Conservation (phyloP, 2,113 vertebrate genomes). For the Pygoscelis adeliae region DNA sequence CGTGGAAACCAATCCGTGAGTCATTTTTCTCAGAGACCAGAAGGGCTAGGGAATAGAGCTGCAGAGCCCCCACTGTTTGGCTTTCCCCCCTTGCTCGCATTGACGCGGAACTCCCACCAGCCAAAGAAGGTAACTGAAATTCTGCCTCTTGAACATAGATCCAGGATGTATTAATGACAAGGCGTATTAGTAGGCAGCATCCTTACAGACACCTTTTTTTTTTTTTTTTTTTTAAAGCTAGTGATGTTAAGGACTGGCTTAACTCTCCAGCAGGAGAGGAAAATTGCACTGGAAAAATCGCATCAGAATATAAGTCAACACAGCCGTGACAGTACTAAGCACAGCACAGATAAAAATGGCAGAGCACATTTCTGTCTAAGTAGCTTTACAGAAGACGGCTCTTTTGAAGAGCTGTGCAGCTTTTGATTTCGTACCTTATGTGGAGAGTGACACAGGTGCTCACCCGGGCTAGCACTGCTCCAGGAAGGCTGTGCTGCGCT, state of each 20-base stretch:
- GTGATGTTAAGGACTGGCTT: not conserved
- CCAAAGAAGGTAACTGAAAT: not conserved
- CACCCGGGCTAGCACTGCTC: not conserved
- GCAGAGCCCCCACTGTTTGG: not conserved
- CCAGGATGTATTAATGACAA: not conserved
- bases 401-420: not conserved
- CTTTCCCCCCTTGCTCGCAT: fast-evolving
- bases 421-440: not conserved
- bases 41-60: not conserved
- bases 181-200: not conserved
- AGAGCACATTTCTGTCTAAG: not conserved
- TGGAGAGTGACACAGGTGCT: not conserved
- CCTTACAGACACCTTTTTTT: not conserved
- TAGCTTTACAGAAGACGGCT: not conserved
- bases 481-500: not conserved
- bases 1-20: fast-evolving
- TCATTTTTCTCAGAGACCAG: not conserved
- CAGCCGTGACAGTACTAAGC: not conserved
- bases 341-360: not conserved
- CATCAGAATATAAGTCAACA: not conserved
- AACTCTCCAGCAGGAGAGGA: not conserved
- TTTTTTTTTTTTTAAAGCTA: not conserved
- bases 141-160: not conserved
- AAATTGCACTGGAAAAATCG: not conserved
- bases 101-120: not conserved